Base-by-base conservation (phyloP, 2,797 vertebrate species). In the Triplophysa bombifrons region DNA sequence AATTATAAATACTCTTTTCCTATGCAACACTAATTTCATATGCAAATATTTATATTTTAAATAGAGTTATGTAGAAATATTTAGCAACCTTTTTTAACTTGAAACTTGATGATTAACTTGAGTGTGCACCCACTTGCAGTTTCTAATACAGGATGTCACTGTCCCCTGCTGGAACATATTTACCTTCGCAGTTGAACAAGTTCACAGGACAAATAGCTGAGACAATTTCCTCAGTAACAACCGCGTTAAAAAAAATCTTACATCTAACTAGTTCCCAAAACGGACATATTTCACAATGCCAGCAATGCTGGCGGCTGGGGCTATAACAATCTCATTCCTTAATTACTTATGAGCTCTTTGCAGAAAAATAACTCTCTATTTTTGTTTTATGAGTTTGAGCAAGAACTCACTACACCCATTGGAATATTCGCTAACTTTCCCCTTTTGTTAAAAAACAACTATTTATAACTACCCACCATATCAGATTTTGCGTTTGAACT, bases 381-480 rank as follows among this genome's bases (percentile, higher is more conserved):
- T 58, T 64, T 46, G 60, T 48, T 63, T 14, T 58, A 14, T 17
- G 5, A 30, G n/a, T 34, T 38, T 44, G 30, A 11, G 6, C 34
- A 13, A 4, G 46, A 80, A 13, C 44, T 72, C 22, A 67, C 34
- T 8, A 25, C 3, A 56, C 25, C 69, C 74, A 71, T 60, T 79
- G 83, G 78, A 85, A 80, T 81, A 80, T 86, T 84, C 68, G 30
- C 38, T 53, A 85, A 89, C 84, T 68, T 87, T 71, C 75, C 80
- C 81, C 79, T 72, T 64, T 55, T 80, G 63, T 71, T 77, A 84
- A 86, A 22, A 86, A 89, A 88, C 86, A 86, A 38, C 88, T 87
- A 80, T 85, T 79, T 74, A 80, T 80, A 82, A 74, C 77, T 84
- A 25, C 60, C 20, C 70, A 86, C 83, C 81, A 83, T 85, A 87